Percentiles rank a stretch among this genome's conserved stretches.
These are phyloP conservation scores for Himalopsyche kuldschensis DNA, from an alignment of 2,888 invertebrate species.

Conservation along the genomic window DNA sequence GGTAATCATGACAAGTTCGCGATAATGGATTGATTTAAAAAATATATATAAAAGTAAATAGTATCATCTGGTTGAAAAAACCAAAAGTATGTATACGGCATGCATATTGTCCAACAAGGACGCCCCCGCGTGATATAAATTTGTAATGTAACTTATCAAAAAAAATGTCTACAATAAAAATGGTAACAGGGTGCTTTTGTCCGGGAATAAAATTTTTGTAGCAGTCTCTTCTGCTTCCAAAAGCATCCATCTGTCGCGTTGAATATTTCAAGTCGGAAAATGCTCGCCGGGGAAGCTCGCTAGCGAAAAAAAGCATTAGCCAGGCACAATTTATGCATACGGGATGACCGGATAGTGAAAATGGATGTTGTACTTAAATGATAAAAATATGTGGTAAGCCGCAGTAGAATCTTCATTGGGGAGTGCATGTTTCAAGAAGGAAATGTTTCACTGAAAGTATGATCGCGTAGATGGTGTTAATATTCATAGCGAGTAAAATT, in stretches of 20 bases:
- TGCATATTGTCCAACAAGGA: not conserved
- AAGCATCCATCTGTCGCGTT: not conserved
- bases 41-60: no score
- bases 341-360: conserved; percentile 1
- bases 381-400: not conserved
- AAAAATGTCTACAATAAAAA: not conserved
- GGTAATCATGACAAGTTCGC: no score
- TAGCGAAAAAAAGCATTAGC: not conserved
- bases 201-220: not conserved
- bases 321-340: not conserved
- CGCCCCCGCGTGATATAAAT: not conserved
- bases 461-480: no score
- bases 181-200: not conserved
- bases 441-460: no score
- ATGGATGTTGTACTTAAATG: not conserved
- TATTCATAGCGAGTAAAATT: no score
- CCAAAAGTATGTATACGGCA: not conserved
- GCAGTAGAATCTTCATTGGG: not conserved
- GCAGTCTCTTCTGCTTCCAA: not conserved
- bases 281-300: not conserved
- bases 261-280: not conserved
- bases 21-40: no score
- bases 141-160: not conserved
- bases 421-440: not conserved
- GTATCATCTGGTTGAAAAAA: no score